phyloP scores from a whole-genome alignment of 2,113 vertebrate species.

The Brachypodius melanocephalos region DNA sequence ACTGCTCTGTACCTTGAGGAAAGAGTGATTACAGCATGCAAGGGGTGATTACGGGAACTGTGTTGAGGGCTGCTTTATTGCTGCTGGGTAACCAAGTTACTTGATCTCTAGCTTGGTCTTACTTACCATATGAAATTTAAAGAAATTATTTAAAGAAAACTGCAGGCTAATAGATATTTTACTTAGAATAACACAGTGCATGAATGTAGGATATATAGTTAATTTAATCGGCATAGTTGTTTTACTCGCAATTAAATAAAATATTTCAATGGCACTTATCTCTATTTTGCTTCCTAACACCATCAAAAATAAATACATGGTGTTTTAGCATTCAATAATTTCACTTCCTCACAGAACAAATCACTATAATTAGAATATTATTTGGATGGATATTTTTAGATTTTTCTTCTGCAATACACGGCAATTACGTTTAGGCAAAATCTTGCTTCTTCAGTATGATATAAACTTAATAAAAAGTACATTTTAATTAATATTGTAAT shows the following conservation, averaged over 20 bases:
- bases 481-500: background rate
- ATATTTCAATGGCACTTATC: background rate
- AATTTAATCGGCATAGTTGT: background rate
- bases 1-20: background rate
- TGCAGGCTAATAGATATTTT: background rate
- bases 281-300: background rate
- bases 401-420: conserved; percentile 12
- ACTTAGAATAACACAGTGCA: background rate
- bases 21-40: background rate
- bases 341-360: background rate
- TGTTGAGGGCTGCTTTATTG: background rate
- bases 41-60: background rate
- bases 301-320: background rate
- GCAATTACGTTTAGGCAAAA: background rate
- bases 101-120: background rate
- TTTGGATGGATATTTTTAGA: background rate
- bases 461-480: background rate
- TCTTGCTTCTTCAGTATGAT: background rate
- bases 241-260: background rate
- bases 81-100: background rate
- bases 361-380: background rate
- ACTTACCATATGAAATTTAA: background rate
- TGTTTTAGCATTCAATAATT: background rate
- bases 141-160: background rate
- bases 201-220: background rate